Conservation (phyloP, 2,797 vertebrate genomes). For the Coregonus sp. region DNA sequence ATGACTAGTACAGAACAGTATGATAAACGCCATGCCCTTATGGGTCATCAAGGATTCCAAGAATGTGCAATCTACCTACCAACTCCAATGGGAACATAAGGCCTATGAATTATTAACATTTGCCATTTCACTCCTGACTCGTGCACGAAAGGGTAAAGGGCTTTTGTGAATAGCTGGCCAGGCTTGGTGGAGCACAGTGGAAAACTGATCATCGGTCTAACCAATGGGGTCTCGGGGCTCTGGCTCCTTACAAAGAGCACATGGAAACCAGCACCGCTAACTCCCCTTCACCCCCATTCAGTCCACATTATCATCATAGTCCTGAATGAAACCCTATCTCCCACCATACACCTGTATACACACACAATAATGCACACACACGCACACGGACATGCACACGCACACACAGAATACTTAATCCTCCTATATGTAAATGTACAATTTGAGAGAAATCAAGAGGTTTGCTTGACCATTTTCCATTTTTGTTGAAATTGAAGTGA, state of each 20-base stretch:
- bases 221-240: slow-evolving; percentile 51
- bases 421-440: too few species aligned
- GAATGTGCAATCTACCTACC: slow-evolving; percentile 18
- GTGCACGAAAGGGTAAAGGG: slow-evolving; percentile 67
- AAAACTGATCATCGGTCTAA: slow-evolving; percentile 72
- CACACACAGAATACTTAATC: too few species aligned
- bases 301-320: slow-evolving; percentile 31
- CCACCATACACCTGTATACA: neutral
- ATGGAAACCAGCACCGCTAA: slow-evolving; percentile 69
- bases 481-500: too few species aligned
- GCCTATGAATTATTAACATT: slow-evolving; percentile 82
- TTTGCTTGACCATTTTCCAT: too few species aligned
- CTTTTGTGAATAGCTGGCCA: slow-evolving; percentile 78
- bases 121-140: slow-evolving; percentile 74
- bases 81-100: slow-evolving; percentile 39
- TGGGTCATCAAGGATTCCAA: slow-evolving; percentile 24
- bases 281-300: slow-evolving; percentile 32
- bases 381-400: too few species aligned
- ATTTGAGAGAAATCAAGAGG: too few species aligned
- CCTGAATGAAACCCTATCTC: slow-evolving; percentile 1
- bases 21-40: neutral
- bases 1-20: too few species aligned
- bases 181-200: slow-evolving; percentile 74
- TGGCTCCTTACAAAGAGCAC: slow-evolving; percentile 68
- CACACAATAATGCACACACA: neutral